A percentile compares a stretch with the other conserved stretches of the same genome.
These are phyloP conservation scores for Hydrochoerus hydrochaeris DNA, from an alignment of 2,113 vertebrate species.

Conservation along the genomic window DNA sequence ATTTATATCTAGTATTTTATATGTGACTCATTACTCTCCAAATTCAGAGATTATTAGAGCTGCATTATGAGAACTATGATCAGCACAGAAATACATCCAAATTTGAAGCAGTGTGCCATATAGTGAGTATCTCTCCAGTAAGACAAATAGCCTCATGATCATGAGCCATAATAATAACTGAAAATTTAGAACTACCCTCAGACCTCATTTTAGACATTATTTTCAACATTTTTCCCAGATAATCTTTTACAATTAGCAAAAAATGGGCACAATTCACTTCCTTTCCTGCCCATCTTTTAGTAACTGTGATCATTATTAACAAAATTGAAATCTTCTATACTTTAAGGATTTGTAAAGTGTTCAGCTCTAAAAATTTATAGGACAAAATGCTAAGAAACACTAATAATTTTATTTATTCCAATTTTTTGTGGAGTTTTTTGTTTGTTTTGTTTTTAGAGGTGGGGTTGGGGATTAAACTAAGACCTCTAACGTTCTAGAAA, in stretches of 20 bases:
- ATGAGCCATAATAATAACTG: slow-evolving; percentile 38
- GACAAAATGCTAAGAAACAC: not conserved
- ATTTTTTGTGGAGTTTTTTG: not conserved
- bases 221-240: slow-evolving; percentile 55
- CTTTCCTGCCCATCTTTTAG: not conserved
- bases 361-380: slow-evolving; percentile 48
- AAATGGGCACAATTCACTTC: slow-evolving; percentile 43
- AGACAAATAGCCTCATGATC: slow-evolving; percentile 55
- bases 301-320: not conserved
- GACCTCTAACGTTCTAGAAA: not conserved
- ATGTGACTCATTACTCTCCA: slow-evolving; percentile 51
- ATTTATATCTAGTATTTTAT: slow-evolving; percentile 43
- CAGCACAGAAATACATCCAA: slow-evolving; percentile 47
- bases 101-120: slow-evolving; percentile 45
- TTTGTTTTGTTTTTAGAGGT: not conserved
- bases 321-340: slow-evolving; percentile 50
- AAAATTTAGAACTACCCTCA: slow-evolving; percentile 55
- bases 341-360: slow-evolving; percentile 47
- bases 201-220: slow-evolving; percentile 64
- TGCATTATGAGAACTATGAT: slow-evolving; percentile 47
- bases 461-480: not conserved
- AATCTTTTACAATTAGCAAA: slow-evolving; percentile 53
- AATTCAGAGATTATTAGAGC: slow-evolving; percentile 48
- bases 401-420: slow-evolving; percentile 31
- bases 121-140: slow-evolving; percentile 9